phyloP scores from a whole-genome alignment of 2,113 vertebrate species.

The Plecturocebus donacophilus region DNA sequence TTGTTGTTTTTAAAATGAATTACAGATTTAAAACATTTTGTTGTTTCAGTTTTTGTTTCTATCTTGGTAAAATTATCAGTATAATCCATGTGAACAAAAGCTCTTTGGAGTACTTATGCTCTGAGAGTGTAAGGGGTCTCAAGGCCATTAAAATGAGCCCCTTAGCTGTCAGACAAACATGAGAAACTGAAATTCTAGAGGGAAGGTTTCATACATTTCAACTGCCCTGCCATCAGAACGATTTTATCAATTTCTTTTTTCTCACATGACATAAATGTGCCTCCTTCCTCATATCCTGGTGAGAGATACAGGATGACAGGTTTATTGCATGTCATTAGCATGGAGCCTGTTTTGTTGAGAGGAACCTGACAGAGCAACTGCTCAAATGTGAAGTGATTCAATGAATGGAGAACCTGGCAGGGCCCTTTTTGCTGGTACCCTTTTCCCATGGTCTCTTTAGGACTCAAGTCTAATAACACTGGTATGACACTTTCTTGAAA shows the following conservation, averaged over 20 bases:
- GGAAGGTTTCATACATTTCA: not conserved
- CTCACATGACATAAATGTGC: not conserved
- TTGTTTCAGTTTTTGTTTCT: constrained; percentile 17
- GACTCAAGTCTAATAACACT: not conserved
- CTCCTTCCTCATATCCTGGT: not conserved
- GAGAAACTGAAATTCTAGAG: not conserved
- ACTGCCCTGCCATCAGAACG: not conserved
- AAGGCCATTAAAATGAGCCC: not conserved
- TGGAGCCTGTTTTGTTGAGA: not conserved
- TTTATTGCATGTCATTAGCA: not conserved
- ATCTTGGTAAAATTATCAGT: not conserved
- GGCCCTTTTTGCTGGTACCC: not conserved
- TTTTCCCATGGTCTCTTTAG: not conserved
- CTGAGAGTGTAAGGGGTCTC: not conserved
- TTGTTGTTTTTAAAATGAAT: not conserved
- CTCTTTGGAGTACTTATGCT: not conserved
- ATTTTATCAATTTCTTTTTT: not conserved
- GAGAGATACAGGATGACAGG: not conserved
- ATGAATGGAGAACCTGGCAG: not conserved
- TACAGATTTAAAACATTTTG: not conserved
- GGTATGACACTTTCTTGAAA: not conserved
- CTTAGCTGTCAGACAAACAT: not conserved
- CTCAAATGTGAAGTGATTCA: not conserved
- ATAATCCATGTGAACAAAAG: not conserved
- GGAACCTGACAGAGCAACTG: not conserved